Evolutionary conservation across 2,113 vertebrate species (phyloP).

Genomic region (Anser brachyrhynchus): DNA sequence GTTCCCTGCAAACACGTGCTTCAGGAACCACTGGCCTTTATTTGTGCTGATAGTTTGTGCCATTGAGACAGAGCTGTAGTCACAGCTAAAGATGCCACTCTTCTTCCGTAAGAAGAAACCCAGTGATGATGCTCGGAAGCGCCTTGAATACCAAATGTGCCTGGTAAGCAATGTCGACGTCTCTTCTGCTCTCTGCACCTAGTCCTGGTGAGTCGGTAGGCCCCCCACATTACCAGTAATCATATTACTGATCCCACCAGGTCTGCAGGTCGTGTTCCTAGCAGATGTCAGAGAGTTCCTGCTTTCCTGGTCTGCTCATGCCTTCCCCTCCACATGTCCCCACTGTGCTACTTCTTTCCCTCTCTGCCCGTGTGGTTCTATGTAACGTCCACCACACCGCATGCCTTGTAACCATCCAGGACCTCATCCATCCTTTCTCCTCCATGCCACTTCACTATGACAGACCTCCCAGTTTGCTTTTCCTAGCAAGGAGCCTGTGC

Average conservation of each 20-base stretch:
- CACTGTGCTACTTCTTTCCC: not conserved
- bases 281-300: not conserved
- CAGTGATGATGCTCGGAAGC: conserved; percentile 87
- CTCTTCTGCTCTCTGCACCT: not conserved
- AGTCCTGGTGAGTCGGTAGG: not conserved
- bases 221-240: not conserved
- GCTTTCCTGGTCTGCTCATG: not conserved
- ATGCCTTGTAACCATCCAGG: not conserved
- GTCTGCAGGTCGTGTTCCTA: not conserved
- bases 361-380: not conserved
- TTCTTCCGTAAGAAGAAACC: conserved; percentile 93
- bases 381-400: rapidly evolving
- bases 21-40: not conserved
- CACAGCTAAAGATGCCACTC: conserved; percentile 82
- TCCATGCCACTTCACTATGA: not conserved
- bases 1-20: not conserved
- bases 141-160: conserved; percentile 92
- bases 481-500: not conserved
- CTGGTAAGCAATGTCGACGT: conserved; percentile 75
- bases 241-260: not conserved
- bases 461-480: not conserved
- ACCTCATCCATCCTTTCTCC: not conserved
- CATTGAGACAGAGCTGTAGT: not conserved
- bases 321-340: not conserved
- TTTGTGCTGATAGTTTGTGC: not conserved